phyloP scores from a whole-genome alignment of 37 sponge, comb jelly and placozoan species.

The Mnemiopsis leidyi region DNA sequence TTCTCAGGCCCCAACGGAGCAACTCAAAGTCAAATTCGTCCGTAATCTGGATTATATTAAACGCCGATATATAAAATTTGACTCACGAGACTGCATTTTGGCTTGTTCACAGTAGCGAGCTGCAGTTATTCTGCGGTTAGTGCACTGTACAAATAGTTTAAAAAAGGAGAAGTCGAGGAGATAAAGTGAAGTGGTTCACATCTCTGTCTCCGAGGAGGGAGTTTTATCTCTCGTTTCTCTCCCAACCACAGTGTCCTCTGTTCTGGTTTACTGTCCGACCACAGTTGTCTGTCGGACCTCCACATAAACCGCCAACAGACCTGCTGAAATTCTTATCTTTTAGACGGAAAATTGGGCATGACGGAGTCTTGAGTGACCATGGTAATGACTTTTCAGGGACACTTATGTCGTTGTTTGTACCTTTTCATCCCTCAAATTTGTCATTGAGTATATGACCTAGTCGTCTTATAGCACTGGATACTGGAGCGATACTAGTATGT shows the following conservation, averaged over 20 bases:
- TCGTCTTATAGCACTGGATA: not conserved
- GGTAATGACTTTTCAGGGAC: not conserved
- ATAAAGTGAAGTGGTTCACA: not conserved
- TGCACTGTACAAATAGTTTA: not conserved
- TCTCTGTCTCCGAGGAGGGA: not conserved
- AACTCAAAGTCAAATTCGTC: not conserved
- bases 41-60: too few relatives aligned
- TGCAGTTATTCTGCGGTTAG: not conserved
- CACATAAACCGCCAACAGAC: not conserved
- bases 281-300: not conserved
- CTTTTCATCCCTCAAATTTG: not conserved
- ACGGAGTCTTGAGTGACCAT: not conserved
- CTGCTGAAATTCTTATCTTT: not conserved
- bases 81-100: too few relatives aligned
- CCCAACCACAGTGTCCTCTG: not conserved
- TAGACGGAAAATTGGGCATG: not conserved
- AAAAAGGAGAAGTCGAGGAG: not conserved
- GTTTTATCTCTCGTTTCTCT: not conserved
- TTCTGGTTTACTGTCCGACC: not conserved
- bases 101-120: not conserved
- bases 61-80: too few relatives aligned
- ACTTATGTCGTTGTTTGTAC: not conserved
- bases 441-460: not conserved
- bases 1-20: not conserved
- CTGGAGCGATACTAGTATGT: not conserved